Evolutionary conservation across 2,888 invertebrate genomes (phyloP).

Genomic region (Rhagophthalmus giganteus): DNA sequence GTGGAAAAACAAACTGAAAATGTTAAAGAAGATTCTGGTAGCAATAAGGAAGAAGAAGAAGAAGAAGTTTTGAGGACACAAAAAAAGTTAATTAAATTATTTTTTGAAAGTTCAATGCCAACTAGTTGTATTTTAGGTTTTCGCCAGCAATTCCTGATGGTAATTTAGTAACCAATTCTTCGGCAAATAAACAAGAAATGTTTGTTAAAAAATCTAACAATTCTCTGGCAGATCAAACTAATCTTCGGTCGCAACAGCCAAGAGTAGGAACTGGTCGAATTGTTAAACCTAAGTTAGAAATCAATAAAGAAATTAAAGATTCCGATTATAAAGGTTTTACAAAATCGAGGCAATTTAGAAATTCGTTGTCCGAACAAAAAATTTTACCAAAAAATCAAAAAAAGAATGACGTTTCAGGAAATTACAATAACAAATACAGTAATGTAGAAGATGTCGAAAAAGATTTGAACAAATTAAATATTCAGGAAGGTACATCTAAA

Average conservation of each 20-base stretch:
- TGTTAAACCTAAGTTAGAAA: conserved; percentile 42
- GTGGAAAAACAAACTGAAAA: conserved; percentile 21
- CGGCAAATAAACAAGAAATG: too few relatives aligned
- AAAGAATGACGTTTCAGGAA: conserved; percentile 40
- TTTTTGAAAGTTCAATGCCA: too few relatives aligned
- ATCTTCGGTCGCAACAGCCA: conserved; percentile 31
- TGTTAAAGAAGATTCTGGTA: conserved; percentile 54
- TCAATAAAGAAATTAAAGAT: conserved; percentile 46
- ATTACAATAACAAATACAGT: conserved; percentile 43
- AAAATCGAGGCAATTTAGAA: conserved; percentile 45
- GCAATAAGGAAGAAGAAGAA: conserved; percentile 2
- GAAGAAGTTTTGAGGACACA: conserved; percentile 2
- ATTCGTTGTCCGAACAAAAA: conserved; percentile 41
- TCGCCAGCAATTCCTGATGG: too few relatives aligned
- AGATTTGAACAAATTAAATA: conserved; percentile 47
- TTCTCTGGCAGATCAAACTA: conserved; percentile 16
- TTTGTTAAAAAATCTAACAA: too few relatives aligned
- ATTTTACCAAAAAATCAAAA: conserved; percentile 32
- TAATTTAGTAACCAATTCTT: too few relatives aligned
- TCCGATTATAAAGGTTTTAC: conserved; percentile 52
- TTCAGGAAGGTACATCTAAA: conserved; percentile 42
- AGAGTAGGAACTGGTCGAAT: conserved; percentile 45
- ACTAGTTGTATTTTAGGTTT: too few relatives aligned
- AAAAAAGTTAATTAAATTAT: neutral
- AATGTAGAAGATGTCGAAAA: conserved; percentile 45